These are phyloP conservation scores for Magallana ariakensis DNA, from an alignment of 1,140 invertebrate species.

Conservation along the genomic window DNA sequence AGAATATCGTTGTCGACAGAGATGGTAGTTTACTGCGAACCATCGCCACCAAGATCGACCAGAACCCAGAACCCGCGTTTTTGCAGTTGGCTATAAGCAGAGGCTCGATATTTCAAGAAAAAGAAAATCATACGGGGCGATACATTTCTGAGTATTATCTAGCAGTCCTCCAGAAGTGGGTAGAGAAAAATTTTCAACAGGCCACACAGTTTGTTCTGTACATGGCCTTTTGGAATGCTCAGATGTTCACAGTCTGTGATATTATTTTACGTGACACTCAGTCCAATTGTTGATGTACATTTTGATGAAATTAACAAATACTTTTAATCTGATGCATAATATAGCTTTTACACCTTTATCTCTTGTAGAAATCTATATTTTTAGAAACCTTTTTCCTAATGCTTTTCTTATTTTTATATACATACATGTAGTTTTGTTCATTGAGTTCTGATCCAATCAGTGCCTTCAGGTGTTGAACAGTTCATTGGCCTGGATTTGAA, in stretches of 20 bases:
- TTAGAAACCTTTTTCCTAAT: too few species aligned
- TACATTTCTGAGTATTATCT: not conserved
- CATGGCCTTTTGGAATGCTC: not conserved
- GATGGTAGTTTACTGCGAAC: slow-evolving; percentile 1
- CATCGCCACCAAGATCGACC: slow-evolving; percentile 3
- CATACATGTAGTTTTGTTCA: too few species aligned
- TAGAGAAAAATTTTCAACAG: not conserved
- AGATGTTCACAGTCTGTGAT: not conserved
- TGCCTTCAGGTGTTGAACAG: too few species aligned
- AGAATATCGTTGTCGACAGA: not conserved
- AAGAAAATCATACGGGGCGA: not conserved
- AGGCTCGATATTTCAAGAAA: not conserved
- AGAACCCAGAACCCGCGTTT: not conserved
- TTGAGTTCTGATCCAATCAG: too few species aligned
- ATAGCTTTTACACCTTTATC: too few species aligned
- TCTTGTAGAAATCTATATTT: too few species aligned
- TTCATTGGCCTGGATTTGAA: too few species aligned
- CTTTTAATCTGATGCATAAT: not conserved
- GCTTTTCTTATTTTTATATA: too few species aligned
- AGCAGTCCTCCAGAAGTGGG: slow-evolving; percentile 1
- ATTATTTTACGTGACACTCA: not conserved
- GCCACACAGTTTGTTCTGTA: not conserved
- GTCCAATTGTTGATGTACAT: too few species aligned
- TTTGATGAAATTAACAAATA: not conserved
- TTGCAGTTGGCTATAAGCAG: not conserved